Evolutionary conservation across 2,113 vertebrate species (phyloP).

Genomic region (Cyanoramphus novaezelandiae): DNA sequence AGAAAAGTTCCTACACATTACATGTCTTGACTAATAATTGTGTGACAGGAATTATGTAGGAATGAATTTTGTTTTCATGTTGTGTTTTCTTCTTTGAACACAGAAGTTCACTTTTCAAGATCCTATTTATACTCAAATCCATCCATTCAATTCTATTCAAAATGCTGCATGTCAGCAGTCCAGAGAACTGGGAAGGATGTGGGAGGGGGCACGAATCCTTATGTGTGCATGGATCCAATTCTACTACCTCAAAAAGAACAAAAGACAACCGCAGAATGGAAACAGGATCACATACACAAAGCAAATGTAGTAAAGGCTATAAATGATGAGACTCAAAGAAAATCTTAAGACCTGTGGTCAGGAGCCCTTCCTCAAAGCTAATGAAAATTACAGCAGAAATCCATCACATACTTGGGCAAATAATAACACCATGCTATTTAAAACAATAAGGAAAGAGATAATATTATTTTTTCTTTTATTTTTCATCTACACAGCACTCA

Average conservation of each 20-base stretch:
- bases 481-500: background rate
- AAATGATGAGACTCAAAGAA: background rate
- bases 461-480: background rate
- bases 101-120: constrained; percentile 47
- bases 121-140: constrained; percentile 45
- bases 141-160: constrained; percentile 35
- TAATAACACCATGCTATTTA: background rate
- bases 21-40: constrained; percentile 30
- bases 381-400: background rate
- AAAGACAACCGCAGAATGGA: background rate
- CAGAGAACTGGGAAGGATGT: background rate
- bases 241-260: constrained; percentile 10
- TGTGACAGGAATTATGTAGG: constrained; percentile 27
- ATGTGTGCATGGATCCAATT: background rate
- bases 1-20: constrained; percentile 22
- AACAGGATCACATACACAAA: background rate
- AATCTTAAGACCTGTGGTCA: background rate
- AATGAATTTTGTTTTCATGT: constrained; percentile 54
- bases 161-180: constrained; percentile 27
- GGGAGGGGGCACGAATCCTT: constrained; percentile 23
- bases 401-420: background rate
- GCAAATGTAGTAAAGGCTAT: background rate
- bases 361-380: background rate
- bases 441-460: background rate
- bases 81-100: constrained; percentile 45